A percentile compares a stretch with the other conserved stretches of the same genome.
These are phyloP conservation scores for Phaenicophaeus curvirostris DNA, from an alignment of 2,797 vertebrate genomes.

Conservation along the genomic window DNA sequence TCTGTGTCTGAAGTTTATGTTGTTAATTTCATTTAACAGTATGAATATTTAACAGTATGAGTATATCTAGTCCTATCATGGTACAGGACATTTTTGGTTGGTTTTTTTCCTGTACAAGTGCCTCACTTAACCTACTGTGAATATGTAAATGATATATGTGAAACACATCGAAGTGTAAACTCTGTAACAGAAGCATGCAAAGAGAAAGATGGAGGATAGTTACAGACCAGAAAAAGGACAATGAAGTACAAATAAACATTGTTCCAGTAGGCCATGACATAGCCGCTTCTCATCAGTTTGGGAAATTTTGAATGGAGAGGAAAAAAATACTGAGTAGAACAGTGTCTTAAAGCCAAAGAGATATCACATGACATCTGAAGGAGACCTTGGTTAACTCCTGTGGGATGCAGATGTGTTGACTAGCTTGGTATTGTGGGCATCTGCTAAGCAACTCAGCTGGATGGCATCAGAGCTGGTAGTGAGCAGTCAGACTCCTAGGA, in stretches of 20 bases:
- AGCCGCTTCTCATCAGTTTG: accelerated
- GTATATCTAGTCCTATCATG: background rate
- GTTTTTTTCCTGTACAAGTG: background rate
- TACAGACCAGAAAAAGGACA: background rate
- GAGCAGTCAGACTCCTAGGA: background rate
- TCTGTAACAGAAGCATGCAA: background rate
- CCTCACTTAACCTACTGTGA: background rate
- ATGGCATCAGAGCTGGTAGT: background rate
- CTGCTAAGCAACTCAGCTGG: background rate
- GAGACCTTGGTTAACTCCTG: background rate
- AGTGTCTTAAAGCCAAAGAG: background rate
- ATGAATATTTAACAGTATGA: background rate
- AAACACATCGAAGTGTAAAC: background rate
- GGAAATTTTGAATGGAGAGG: background rate
- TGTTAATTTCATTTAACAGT: background rate
- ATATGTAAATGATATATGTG: background rate
- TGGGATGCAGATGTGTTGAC: background rate
- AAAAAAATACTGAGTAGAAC: background rate
- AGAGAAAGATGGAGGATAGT: background rate
- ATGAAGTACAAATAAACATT: background rate
- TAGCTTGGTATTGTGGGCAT: accelerated
- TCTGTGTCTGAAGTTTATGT: background rate
- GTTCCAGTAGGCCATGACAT: background rate
- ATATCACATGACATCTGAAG: background rate
- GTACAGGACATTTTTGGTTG: background rate